Conservation (phyloP, 2,888 invertebrate genomes). For the Siphlonurus alternatus region DNA sequence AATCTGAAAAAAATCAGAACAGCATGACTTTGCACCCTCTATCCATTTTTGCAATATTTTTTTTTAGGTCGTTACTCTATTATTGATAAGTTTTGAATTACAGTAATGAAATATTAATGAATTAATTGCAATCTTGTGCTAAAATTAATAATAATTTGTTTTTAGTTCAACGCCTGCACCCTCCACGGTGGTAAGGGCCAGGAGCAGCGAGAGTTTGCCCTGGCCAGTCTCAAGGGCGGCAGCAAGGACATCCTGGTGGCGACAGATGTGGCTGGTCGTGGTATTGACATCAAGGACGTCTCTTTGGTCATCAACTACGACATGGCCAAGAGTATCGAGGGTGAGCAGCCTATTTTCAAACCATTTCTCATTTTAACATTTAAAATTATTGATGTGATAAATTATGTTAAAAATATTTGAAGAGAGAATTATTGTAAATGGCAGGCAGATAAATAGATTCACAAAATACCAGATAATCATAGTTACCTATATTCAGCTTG, state of each 20-base stretch:
- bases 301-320: conserved; percentile 99
- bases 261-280: conserved; percentile 98
- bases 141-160: too few relatives aligned
- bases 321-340: conserved; percentile 98
- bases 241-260: conserved; percentile 96
- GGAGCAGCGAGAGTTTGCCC: conserved; percentile 95
- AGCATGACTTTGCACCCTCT: too few relatives aligned
- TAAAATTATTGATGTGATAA: not conserved
- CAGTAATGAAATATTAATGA: too few relatives aligned
- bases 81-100: too few relatives aligned
- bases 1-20: too few relatives aligned
- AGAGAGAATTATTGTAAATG: not conserved
- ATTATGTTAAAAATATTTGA: not conserved
- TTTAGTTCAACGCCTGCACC: conserved; percentile 81
- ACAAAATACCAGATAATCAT: not conserved
- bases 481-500: not conserved
- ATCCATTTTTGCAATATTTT: too few relatives aligned
- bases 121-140: too few relatives aligned
- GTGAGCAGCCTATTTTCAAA: conserved; percentile 24
- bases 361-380: not conserved
- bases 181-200: conserved; percentile 99
- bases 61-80: too few relatives aligned
- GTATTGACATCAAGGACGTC: conserved; percentile 99
- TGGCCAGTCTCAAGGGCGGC: conserved; percentile 90
- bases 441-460: not conserved